Evolutionary conservation across 2,888 invertebrate genomes (phyloP), one percentile per base, ranked within the genome.

Genomic region (Unio delphinus): DNA sequence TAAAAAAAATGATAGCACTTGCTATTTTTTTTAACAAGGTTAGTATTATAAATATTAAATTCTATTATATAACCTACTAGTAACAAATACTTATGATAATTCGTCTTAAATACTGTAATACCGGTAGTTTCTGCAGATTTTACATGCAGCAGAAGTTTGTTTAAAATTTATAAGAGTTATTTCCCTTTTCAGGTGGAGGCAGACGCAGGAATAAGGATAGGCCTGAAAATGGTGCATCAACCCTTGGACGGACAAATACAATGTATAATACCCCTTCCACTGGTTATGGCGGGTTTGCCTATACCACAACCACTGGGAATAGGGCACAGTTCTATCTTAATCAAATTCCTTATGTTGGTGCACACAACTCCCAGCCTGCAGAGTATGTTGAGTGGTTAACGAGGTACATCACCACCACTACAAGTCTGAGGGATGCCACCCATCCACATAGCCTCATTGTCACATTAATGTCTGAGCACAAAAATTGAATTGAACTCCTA

Each of bases 311-410:
- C 69, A 73, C 74, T 66, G 80, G 80, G 62, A 78, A 76, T 68
- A 67, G 80, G 76, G 76, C 80, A 74, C 80, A 80, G 74, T 80
- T 80, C 66, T 81, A 80, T 79, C 75, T 81, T 67, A 81, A 81
- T 76, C 81, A 81, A 79, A 81, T 81, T 45, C 81, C 81, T 68
- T 81, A 81, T 74, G 79, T 81, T 67, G 78, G 77, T 58, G 74
- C 81, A 72, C 77, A 74, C 64, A 77, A 79, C 56, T 79, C 81
- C 69, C 81, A 81, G 77, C 77, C 79, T 68, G 77, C 77, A 70
- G 81, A 81, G 81, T 81, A 81, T 79, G 81, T 81, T 74, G 81
- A 81, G 72, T 81, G 81, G 81, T 81, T 81, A 68, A 79, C 81
- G 75, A 81, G 81, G 81, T 81, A 81, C 65, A 62, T 65, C 66